phyloP scores from a whole-genome alignment of 2,113 vertebrate species.

The Tychaedon coryphoeus region DNA sequence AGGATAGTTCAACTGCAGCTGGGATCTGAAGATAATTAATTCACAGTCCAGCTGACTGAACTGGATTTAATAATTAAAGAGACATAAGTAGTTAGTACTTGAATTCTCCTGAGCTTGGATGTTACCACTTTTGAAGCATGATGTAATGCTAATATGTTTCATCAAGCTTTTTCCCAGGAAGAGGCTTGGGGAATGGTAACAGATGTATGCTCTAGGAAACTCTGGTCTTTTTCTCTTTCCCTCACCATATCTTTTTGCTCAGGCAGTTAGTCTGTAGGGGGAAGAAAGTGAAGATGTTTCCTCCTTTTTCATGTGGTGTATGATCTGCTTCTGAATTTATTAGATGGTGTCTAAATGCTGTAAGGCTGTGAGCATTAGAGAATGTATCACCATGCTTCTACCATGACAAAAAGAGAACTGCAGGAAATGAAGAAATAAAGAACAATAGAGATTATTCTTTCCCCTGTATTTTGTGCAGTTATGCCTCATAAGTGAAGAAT shows the following conservation, averaged over 20 bases:
- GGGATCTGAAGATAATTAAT: constrained; percentile 1
- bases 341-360: not conserved
- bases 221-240: not conserved
- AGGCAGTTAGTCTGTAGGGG: not conserved
- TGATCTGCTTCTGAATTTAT: not conserved
- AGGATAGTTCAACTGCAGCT: not conserved
- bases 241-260: not conserved
- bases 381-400: not conserved
- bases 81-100: not conserved
- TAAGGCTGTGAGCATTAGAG: not conserved
- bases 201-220: not conserved
- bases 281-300: not conserved
- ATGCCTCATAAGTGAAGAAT: not conserved
- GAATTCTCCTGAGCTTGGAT: constrained; percentile 7
- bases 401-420: not conserved
- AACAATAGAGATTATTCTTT: not conserved
- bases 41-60: constrained; percentile 7
- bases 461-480: not conserved
- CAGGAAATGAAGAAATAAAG: not conserved
- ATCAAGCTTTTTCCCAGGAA: not conserved
- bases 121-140: constrained; percentile 24
- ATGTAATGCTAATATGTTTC: constrained; percentile 11
- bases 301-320: not conserved
- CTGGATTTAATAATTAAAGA: constrained; percentile 42
- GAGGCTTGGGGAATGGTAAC: not conserved